phyloP scores from a whole-genome alignment of 2,888 invertebrate genomes.

The Orthosia gracilis region DNA sequence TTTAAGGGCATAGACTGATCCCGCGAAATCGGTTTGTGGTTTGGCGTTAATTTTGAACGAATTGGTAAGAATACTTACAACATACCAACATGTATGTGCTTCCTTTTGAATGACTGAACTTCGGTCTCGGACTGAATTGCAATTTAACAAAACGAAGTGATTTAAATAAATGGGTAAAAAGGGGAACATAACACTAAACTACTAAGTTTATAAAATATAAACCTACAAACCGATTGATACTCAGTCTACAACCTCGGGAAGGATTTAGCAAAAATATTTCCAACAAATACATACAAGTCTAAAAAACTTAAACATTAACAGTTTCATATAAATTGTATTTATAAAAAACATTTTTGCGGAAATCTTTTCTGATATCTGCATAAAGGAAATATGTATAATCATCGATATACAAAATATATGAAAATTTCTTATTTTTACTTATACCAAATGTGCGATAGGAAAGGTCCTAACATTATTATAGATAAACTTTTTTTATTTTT shows the following conservation, averaged over 20 bases:
- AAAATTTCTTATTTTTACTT: slow-evolving; percentile 68
- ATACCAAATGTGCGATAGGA: slow-evolving; percentile 74
- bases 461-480: slow-evolving; percentile 70
- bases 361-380: slow-evolving; percentile 80
- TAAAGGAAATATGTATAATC: slow-evolving; percentile 76
- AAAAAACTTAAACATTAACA: slow-evolving; percentile 67
- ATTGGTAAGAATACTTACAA: neutral
- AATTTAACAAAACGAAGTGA: neutral
- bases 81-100: neutral
- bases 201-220: slow-evolving; percentile 13
- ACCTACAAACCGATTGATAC: slow-evolving; percentile 48
- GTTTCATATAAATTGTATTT: slow-evolving; percentile 67
- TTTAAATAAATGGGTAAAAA: neutral
- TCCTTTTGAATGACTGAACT: neutral
- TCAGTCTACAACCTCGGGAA: slow-evolving; percentile 74
- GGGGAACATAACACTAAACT: neutral
- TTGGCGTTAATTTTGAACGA: slow-evolving; percentile 11
- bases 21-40: slow-evolving; percentile 31
- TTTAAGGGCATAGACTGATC: slow-evolving; percentile 73
- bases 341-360: slow-evolving; percentile 76
- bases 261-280: slow-evolving; percentile 76
- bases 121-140: neutral
- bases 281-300: slow-evolving; percentile 70
- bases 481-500: slow-evolving; percentile 66
- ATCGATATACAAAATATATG: slow-evolving; percentile 71